phyloP scores from a whole-genome alignment of 2,113 vertebrate species.

The Blennius ocellaris region DNA sequence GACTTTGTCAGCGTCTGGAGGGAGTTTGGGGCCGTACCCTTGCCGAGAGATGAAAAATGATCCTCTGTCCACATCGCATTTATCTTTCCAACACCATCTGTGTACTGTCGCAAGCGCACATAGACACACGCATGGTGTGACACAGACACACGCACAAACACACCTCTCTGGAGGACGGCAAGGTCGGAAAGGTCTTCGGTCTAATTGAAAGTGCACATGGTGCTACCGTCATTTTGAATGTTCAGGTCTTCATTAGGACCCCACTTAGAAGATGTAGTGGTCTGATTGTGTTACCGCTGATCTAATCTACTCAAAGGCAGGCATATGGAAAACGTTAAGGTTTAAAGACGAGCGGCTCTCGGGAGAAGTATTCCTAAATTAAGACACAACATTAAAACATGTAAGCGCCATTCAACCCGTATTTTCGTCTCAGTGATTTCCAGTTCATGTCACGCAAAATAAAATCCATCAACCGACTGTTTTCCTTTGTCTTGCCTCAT shows the following conservation, averaged over 20 bases:
- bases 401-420: slow-evolving; percentile 17
- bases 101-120: slow-evolving; percentile 55
- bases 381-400: slow-evolving; percentile 6
- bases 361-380: slow-evolving; percentile 12
- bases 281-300: slow-evolving; percentile 50
- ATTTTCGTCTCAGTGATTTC: slow-evolving; percentile 9
- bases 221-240: slow-evolving; percentile 64
- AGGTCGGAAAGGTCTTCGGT: slow-evolving; percentile 66
- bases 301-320: slow-evolving; percentile 22
- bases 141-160: slow-evolving; percentile 35
- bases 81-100: slow-evolving; percentile 75
- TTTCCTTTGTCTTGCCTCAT: slow-evolving; percentile 31
- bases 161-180: slow-evolving; percentile 61
- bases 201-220: slow-evolving; percentile 78
- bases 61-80: slow-evolving; percentile 57
- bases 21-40: slow-evolving; percentile 43
- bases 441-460: slow-evolving; percentile 21
- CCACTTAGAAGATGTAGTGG: slow-evolving; percentile 20
- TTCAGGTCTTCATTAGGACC: slow-evolving; percentile 63
- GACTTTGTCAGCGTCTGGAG: slow-evolving; percentile 32
- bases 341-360: slow-evolving; percentile 5
- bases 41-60: slow-evolving; percentile 69
- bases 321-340: slow-evolving; percentile 32
- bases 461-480: slow-evolving; percentile 34
- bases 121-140: slow-evolving; percentile 44